Evolutionary conservation across 2,888 invertebrate species (phyloP).

Genomic region (Melanotus villosus): DNA sequence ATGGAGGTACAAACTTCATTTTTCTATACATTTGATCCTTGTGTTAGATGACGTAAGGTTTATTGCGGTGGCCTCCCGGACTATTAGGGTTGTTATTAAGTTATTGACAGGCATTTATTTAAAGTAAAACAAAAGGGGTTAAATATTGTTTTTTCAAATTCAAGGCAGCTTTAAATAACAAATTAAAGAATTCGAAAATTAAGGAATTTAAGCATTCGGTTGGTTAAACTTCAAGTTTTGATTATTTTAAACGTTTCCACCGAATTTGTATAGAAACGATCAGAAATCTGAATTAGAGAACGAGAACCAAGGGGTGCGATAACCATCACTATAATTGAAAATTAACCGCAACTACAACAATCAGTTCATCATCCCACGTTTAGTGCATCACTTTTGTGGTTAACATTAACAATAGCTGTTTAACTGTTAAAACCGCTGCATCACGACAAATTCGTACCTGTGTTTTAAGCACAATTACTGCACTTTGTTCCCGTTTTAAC

Average conservation of each 20-base stretch:
- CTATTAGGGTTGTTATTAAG: too few species aligned
- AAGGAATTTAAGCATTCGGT: too few species aligned
- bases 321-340: slow-evolving; percentile 37
- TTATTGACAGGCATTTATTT: too few species aligned
- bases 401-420: slow-evolving; percentile 11
- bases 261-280: background rate
- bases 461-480: slow-evolving; percentile 5
- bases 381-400: slow-evolving; percentile 25
- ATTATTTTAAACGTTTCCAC: background rate
- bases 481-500: background rate
- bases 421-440: slow-evolving; percentile 1
- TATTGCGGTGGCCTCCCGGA: too few species aligned
- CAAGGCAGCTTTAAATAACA: too few species aligned
- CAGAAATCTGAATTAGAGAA: slow-evolving; percentile 15
- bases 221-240: too few species aligned
- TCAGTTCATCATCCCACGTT: slow-evolving; percentile 37
- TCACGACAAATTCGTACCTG: background rate
- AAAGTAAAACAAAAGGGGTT: too few species aligned
- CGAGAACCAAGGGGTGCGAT: slow-evolving; percentile 29
- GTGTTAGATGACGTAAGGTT: too few species aligned
- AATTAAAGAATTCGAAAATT: too few species aligned
- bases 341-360: slow-evolving; percentile 45
- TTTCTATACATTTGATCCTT: too few species aligned
- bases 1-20: too few species aligned
- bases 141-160: too few species aligned